Evolutionary conservation across 2,797 vertebrate species (phyloP).

Genomic region (Kryptolebias ocellatus): DNA sequence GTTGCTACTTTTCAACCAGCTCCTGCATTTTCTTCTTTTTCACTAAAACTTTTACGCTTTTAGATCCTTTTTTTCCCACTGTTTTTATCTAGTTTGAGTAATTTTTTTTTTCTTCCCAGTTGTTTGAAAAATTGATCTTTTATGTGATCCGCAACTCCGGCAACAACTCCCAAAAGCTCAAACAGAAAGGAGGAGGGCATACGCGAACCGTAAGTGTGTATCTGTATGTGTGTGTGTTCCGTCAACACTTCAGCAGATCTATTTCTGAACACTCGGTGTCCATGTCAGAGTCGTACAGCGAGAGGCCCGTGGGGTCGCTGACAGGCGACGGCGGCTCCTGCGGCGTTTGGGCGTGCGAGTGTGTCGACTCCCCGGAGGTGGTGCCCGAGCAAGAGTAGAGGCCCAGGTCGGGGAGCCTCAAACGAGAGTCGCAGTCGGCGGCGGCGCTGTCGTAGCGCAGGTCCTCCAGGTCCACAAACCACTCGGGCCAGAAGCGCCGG

Average conservation of each 20-base stretch:
- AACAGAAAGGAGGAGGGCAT: too few relatives aligned
- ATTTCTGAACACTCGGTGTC: slow-evolving; percentile 94
- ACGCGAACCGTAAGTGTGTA: slow-evolving; percentile 12
- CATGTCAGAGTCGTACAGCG: slow-evolving; percentile 96
- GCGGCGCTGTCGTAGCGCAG: slow-evolving; percentile 88
- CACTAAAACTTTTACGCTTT: neutral
- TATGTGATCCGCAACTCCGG: slow-evolving; percentile 16
- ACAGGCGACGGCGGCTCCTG: slow-evolving; percentile 82
- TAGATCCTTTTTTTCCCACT: neutral
- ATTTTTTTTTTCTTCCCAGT: neutral
- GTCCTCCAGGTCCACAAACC: slow-evolving; percentile 93
- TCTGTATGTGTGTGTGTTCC: slow-evolving; percentile 17
- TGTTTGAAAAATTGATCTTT: slow-evolving; percentile 20
- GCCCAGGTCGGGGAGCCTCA: slow-evolving; percentile 89
- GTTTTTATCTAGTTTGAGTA: neutral
- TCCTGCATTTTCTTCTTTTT: neutral
- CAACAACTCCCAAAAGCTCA: neutral
- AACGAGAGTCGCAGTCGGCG: slow-evolving; percentile 84
- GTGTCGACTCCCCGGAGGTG: slow-evolving; percentile 89
- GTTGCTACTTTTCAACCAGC: slow-evolving; percentile 6
- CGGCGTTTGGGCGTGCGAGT: slow-evolving; percentile 77
- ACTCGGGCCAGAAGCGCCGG: slow-evolving; percentile 97
- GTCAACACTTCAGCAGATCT: slow-evolving; percentile 88
- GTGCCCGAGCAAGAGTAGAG: slow-evolving; percentile 93
- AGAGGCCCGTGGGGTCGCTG: slow-evolving; percentile 94